Base-by-base conservation (phyloP, 2,113 vertebrate genomes). In the Pao palembangensis region DNA sequence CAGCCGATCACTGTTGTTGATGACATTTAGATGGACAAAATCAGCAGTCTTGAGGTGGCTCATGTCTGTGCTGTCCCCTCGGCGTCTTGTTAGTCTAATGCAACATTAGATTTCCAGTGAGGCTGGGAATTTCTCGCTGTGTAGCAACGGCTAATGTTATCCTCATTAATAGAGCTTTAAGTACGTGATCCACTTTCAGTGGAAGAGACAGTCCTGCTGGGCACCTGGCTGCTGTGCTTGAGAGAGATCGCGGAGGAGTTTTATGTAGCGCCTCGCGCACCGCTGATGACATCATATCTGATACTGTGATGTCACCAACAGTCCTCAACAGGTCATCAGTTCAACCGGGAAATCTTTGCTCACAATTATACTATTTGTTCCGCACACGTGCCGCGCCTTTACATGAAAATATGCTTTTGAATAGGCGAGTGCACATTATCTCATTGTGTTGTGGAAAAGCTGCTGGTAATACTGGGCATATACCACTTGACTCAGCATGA, bases 51-150 rank as follows among this genome's bases (percentile, higher is more conserved):
- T 46, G 18, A 15, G 12, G 34, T 52, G 58, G 63, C 38, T 51
- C 1, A 61, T 25, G 56, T 51, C 51, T 44, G 42, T 41, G 10
- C 48, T 50, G 13, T 61, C 46, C 64, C 17, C 46, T 67, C 41
- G 58, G 64, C 71, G 63, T 71, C 56, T 72, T 63, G 64, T 76
- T 71, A 76, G 58, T 54, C 47, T 66, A 61, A 83, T 64, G 51
- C 50, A 50, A 64, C 61, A 71, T 80, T 77, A 77, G 54, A 55
- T 55, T 55, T 23, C 58, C 78, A 76, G 73, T 83, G 68, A 75
- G 64, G 59, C 28, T 21, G 3, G 23, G 31, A 53, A 52, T 62
- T 56, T 71, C 68, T 31, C 63, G 23, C 53, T 16, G 25, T 42
- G 55, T 48, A 56, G 67, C 67, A 58, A 69, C 18, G 1, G 54